Percentiles rank a stretch among this genome's conserved stretches.
phyloP scores from a whole-genome alignment of 2,797 vertebrate species.

The Allobates femoralis region DNA sequence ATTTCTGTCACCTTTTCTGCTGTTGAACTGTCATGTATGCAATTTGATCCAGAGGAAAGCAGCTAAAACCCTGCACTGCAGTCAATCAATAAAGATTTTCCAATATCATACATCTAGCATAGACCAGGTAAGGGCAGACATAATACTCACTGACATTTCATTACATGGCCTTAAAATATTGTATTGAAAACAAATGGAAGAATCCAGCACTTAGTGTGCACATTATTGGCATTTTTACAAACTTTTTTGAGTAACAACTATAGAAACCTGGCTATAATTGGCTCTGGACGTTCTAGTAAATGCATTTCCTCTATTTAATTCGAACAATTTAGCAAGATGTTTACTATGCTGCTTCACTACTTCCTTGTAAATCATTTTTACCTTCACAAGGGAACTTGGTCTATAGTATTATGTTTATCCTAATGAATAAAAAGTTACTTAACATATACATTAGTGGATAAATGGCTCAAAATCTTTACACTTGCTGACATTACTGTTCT shows the following conservation, averaged over 20 bases:
- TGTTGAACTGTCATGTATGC: slow-evolving; percentile 53
- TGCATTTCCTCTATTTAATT: slow-evolving; percentile 29
- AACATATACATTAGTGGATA: slow-evolving; percentile 31
- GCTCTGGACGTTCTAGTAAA: slow-evolving; percentile 37
- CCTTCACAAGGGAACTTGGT: slow-evolving; percentile 17
- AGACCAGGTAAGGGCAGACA: slow-evolving; percentile 55
- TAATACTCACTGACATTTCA: slow-evolving; percentile 59
- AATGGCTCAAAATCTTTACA: slow-evolving; percentile 31
- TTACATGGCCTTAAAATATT: slow-evolving; percentile 60
- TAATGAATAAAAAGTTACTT: slow-evolving; percentile 43
- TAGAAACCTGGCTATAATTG: slow-evolving; percentile 51
- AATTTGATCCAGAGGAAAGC: slow-evolving; percentile 38
- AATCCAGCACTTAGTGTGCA: slow-evolving; percentile 28
- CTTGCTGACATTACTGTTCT: slow-evolving; percentile 23
- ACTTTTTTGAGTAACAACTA: slow-evolving; percentile 46
- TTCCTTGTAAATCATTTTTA: slow-evolving; percentile 35
- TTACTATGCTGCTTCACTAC: slow-evolving; percentile 31
- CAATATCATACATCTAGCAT: slow-evolving; percentile 54
- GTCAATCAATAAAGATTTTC: slow-evolving; percentile 63
- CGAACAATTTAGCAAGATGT: slow-evolving; percentile 42
- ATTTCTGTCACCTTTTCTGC: slow-evolving; percentile 38
- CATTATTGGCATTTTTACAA: slow-evolving; percentile 55
- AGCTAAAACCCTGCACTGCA: slow-evolving; percentile 53
- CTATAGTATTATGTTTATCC: background rate
- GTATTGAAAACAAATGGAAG: slow-evolving; percentile 53